Evolutionary conservation across 2,797 vertebrate species (phyloP).

Genomic region (Bufotes viridis): DNA sequence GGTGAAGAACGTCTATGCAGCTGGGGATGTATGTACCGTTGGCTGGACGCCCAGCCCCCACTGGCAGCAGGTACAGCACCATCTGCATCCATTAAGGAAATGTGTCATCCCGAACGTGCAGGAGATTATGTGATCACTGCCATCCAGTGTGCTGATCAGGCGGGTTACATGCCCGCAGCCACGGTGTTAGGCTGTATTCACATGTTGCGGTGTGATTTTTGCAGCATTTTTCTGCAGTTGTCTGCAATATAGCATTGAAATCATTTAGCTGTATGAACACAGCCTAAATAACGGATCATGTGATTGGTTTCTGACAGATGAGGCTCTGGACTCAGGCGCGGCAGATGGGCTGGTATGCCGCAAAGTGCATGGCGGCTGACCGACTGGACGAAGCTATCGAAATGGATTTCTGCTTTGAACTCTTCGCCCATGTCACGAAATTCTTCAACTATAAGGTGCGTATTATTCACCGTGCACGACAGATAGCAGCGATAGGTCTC

Average conservation of each 20-base stretch:
- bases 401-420: constrained; percentile 97
- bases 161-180: not conserved
- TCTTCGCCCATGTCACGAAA: constrained; percentile 93
- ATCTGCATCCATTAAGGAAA: too few species aligned
- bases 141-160: not conserved
- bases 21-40: constrained; percentile 89
- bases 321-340: constrained; percentile 96
- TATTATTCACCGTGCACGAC: too few species aligned
- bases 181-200: not conserved
- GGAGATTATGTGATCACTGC: not conserved
- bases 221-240: too few species aligned
- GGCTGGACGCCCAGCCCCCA: constrained; percentile 85
- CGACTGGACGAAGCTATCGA: constrained; percentile 78
- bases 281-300: not conserved
- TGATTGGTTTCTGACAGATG: constrained; percentile 79
- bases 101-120: too few species aligned
- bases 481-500: too few species aligned
- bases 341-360: constrained; percentile 95
- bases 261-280: not conserved
- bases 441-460: constrained; percentile 97
- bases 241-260: too few species aligned
- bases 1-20: constrained; percentile 82
- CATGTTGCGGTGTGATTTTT: too few species aligned
- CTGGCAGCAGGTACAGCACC: constrained; percentile 89
- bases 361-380: constrained; percentile 86